Evolutionary conservation across 2,113 vertebrate genomes (phyloP), one percentile per base, ranked within the genome.

Genomic region (Dissostichus mawsoni): DNA sequence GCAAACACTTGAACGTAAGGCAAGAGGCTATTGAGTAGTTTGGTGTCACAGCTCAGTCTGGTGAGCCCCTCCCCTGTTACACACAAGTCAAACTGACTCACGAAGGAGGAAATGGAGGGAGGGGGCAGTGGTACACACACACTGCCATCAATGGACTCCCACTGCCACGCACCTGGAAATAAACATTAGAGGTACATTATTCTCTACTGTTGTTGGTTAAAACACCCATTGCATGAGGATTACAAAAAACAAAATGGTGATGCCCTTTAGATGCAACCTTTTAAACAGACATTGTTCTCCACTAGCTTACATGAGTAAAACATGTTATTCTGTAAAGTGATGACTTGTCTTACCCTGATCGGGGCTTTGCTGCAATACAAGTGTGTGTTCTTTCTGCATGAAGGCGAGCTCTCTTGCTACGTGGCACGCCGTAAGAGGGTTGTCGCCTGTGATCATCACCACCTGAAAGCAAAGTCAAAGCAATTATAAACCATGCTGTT

Each of bases 401-500:
- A 99, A 99, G 89, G 97, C 96, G 0, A 99, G 96, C 81, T 99
- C 98, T 85, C 94, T 94, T 3, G 98, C 98, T 58, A 99, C 98
- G 0, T 99, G 98, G 87, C 98, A 99, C 1, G 98, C 98, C 0
- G 98, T 99, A 23, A 99, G 94, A 0, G 98, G 97, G 81, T 97
- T 99, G 91, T 99, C 98, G 0, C 98, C 98, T 0, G 98, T 99
- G 89, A 99, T 99, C 98, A 99, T 99, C 81, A 98, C 97, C 84
- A 99, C 97, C 98, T 99, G 92, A 16, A 51, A 55, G 11, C 71
- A 66, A 64, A 29, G 3, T 23, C 1, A 67, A 17, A 67, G 20
- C 5, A 20, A 67, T 55, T 12, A 69, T 29, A 8, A 79, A 55
- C 11, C 11, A 61, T 45, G n/a, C 11, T 44, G 3, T 45, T 53